These are phyloP conservation scores for Machaerirhynchus nigripectus DNA, from an alignment of 2,113 vertebrate species.

Conservation along the genomic window DNA sequence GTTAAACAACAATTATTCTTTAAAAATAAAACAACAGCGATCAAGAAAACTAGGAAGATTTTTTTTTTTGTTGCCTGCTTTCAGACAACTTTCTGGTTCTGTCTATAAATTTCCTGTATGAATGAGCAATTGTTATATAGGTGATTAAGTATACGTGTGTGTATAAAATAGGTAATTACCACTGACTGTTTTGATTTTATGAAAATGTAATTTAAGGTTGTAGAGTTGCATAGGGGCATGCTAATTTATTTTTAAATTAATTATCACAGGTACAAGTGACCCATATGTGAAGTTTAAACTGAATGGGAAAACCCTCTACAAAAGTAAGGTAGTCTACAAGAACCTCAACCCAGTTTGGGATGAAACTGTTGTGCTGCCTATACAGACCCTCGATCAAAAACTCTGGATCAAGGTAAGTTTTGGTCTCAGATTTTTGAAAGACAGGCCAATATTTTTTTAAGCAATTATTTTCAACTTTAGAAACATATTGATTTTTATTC, in stretches of 20 bases:
- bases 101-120: background rate
- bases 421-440: background rate
- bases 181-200: background rate
- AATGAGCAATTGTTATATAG: background rate
- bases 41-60: background rate
- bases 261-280: conserved; percentile 87
- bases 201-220: background rate
- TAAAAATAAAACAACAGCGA: background rate
- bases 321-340: conserved; percentile 94
- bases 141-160: background rate
- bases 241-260: background rate
- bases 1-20: background rate
- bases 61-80: background rate
- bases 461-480: background rate
- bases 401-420: conserved; percentile 84
- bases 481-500: background rate
- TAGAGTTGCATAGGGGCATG: background rate
- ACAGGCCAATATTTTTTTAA: background rate
- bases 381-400: conserved; percentile 83
- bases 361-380: conserved; percentile 86
- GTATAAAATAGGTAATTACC: background rate
- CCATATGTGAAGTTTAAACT: conserved; percentile 96
- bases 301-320: conserved; percentile 92
- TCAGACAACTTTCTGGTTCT: background rate
- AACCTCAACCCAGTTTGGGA: conserved; percentile 94